These are phyloP conservation scores for Cynoglossus semilaevis DNA, from an alignment of 2,113 vertebrate species.

Conservation along the genomic window DNA sequence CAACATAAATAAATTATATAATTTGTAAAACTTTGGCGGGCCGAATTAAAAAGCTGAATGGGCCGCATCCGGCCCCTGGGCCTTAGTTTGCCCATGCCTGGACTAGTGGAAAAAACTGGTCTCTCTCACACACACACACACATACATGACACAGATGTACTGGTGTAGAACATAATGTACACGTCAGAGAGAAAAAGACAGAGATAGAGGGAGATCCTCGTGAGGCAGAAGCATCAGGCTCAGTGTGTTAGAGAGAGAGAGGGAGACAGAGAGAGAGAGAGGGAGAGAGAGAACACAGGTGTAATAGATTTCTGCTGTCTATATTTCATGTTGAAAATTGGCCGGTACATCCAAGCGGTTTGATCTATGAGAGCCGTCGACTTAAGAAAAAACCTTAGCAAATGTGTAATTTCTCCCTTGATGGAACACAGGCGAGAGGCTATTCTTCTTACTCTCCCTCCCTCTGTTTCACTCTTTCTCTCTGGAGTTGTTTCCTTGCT, in stretches of 20 bases:
- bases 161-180: constrained; percentile 64
- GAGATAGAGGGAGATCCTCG: constrained; percentile 47
- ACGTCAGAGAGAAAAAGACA: constrained; percentile 50
- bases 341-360: constrained; percentile 90
- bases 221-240: constrained; percentile 61
- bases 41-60: no score
- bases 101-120: no score
- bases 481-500: constrained; percentile 70
- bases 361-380: constrained; percentile 99
- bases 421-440: constrained; percentile 95
- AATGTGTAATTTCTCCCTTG: constrained; percentile 99
- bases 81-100: no score
- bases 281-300: constrained; percentile 78
- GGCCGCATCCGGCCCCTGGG: no score
- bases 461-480: constrained; percentile 55
- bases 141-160: constrained; percentile 61
- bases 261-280: constrained; percentile 25
- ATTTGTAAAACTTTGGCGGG: no score
- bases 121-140: no score
- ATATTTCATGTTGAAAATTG: constrained; percentile 99
- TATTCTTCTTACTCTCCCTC: constrained; percentile 91
- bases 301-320: constrained; percentile 96
- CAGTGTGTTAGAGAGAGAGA: constrained; percentile 35
- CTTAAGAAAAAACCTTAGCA: constrained; percentile 99
- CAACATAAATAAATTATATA: no score